These are phyloP conservation scores for Setophaga kirtlandii DNA, from an alignment of 2,113 vertebrate species.

Conservation along the genomic window DNA sequence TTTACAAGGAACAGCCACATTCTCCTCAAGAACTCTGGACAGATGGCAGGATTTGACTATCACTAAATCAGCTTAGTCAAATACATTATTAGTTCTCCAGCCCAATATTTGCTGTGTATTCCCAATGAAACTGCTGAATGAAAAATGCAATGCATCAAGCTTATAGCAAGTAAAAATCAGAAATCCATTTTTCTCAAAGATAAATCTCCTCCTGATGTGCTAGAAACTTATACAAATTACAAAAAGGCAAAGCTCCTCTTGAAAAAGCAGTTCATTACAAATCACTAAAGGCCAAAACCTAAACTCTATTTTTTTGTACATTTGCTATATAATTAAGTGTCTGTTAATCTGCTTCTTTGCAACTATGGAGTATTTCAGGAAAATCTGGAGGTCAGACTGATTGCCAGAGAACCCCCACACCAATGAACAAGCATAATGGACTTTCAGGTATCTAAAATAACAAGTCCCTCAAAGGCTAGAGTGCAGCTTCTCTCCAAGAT, in stretches of 20 bases:
- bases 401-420: not conserved
- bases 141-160: not conserved
- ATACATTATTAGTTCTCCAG: slow-evolving; percentile 26
- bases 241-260: not conserved
- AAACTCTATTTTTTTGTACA: not conserved
- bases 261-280: not conserved
- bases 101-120: slow-evolving; percentile 22
- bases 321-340: not conserved
- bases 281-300: not conserved
- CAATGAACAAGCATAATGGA: not conserved
- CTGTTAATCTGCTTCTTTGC: not conserved
- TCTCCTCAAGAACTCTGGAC: not conserved
- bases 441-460: slow-evolving; percentile 29
- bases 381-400: not conserved
- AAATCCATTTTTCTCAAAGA: slow-evolving; percentile 14
- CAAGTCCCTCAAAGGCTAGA: not conserved
- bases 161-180: not conserved
- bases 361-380: not conserved
- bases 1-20: not conserved
- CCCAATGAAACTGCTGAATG: slow-evolving; percentile 23
- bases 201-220: not conserved
- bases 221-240: not conserved
- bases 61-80: slow-evolving; percentile 57
- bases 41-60: slow-evolving; percentile 48
- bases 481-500: not conserved